These are phyloP conservation scores for Blennius ocellaris DNA, from an alignment of 2,113 vertebrate species.

Conservation along the genomic window DNA sequence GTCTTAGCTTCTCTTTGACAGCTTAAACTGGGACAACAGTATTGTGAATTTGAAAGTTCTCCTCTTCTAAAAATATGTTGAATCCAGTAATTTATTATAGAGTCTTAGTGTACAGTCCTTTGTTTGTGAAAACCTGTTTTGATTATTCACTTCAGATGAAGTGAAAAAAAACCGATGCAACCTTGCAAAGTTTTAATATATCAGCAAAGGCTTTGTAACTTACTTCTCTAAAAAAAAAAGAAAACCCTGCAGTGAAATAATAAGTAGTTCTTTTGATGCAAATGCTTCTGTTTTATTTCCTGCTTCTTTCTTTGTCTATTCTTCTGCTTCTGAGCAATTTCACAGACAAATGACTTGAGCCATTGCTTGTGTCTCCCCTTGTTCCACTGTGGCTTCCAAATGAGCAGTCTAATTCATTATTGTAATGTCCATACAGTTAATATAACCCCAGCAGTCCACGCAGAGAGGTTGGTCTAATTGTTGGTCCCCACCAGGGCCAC, in stretches of 20 bases:
- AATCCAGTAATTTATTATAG: no score
- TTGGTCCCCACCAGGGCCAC: constrained; percentile 29
- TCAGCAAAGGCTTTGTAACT: no score
- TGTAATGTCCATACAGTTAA: constrained; percentile 38
- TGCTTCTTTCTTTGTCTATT: neutral
- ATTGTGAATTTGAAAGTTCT: constrained; percentile 11
- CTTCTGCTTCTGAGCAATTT: constrained; percentile 10
- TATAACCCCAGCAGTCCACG: constrained; percentile 19
- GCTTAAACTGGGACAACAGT: constrained; percentile 25
- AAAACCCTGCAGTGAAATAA: neutral
- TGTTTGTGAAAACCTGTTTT: neutral
- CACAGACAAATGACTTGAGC: constrained; percentile 12
- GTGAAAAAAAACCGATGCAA: neutral
- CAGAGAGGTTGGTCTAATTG: constrained; percentile 44
- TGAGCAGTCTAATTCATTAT: constrained; percentile 41
- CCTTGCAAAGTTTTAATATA: neutral
- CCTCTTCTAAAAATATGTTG: constrained; percentile 10
- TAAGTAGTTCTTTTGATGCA: neutral
- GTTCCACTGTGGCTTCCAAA: constrained; percentile 18
- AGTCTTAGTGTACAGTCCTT: neutral
- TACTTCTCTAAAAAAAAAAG: neutral
- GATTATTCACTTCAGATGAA: neutral
- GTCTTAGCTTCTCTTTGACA: constrained; percentile 10
- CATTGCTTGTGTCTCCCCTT: neutral
- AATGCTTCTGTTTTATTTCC: neutral